These are phyloP conservation scores for Syrista parreyssii DNA, from an alignment of 2,888 invertebrate species.

Conservation along the genomic window DNA sequence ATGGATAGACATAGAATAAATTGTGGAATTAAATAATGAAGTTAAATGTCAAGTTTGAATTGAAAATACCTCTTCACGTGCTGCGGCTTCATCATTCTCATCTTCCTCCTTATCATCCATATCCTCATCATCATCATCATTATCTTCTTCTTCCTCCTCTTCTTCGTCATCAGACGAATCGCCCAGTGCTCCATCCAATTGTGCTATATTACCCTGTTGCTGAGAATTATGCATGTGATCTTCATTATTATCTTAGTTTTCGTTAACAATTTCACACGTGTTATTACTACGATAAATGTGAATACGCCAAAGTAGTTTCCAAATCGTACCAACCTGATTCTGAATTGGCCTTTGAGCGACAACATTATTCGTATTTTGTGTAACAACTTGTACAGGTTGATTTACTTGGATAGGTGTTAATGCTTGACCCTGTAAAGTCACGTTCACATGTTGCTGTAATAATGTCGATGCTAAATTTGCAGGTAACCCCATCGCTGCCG, in stretches of 20 bases:
- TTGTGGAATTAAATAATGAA: not conserved
- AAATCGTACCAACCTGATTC: slow-evolving; percentile 44
- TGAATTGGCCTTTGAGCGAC: slow-evolving; percentile 50
- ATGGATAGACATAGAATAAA: not conserved
- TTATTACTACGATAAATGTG: not conserved
- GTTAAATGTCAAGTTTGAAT: not conserved
- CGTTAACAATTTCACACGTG: not conserved
- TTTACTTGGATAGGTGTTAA: slow-evolving; percentile 56
- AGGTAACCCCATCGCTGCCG: slow-evolving; percentile 90
- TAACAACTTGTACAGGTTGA: slow-evolving; percentile 53
- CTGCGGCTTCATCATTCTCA: slow-evolving; percentile 62
- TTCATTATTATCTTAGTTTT: not conserved
- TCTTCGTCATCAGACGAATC: slow-evolving; percentile 83
- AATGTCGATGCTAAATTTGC: slow-evolving; percentile 83
- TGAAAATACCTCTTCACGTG: slow-evolving; percentile 58
- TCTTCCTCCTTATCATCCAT: slow-evolving; percentile 66
- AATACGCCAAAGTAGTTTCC: not conserved
- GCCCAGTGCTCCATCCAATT: slow-evolving; percentile 73
- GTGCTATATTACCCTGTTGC: slow-evolving; percentile 59
- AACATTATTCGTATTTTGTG: slow-evolving; percentile 47
- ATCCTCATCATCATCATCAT: slow-evolving; percentile 68
- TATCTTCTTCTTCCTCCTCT: slow-evolving; percentile 76
- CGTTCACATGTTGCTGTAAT: slow-evolving; percentile 90
- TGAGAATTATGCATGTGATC: slow-evolving; percentile 1
- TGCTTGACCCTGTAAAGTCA: slow-evolving; percentile 74